Evolutionary conservation across 2,888 invertebrate species (phyloP).

Genomic region (Teleiodes luculella): DNA sequence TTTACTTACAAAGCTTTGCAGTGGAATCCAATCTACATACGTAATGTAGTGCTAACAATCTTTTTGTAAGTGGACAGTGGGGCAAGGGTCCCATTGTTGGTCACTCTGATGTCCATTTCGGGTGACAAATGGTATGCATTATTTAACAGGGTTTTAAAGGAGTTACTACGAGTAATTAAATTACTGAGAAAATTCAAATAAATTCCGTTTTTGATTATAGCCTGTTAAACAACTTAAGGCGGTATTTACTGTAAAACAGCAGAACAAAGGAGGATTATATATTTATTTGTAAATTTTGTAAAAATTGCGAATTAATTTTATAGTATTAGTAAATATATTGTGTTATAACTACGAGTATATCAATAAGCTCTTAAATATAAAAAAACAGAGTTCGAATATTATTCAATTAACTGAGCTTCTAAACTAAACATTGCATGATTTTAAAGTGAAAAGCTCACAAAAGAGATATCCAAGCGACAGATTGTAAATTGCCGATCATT

Average conservation of each 20-base stretch:
- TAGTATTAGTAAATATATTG: too few species aligned
- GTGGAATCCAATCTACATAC: conserved; percentile 65
- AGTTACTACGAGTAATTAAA: conserved; percentile 25
- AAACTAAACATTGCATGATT: too few species aligned
- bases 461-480: background rate
- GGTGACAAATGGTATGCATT: conserved; percentile 55
- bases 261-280: too few species aligned
- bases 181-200: conserved; percentile 29
- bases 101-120: conserved; percentile 52
- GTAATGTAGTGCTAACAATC: conserved; percentile 54
- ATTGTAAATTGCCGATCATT: conserved; percentile 18
- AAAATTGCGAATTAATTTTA: too few species aligned
- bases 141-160: conserved; percentile 43
- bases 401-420: background rate
- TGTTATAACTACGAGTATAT: too few species aligned
- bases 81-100: conserved; percentile 50
- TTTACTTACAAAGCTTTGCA: conserved; percentile 28
- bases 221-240: too few species aligned
- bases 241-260: too few species aligned
- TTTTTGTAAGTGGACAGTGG: conserved; percentile 51
- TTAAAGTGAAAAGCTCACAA: background rate
- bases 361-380: too few species aligned
- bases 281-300: too few species aligned
- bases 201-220: background rate
- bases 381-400: too few species aligned